Percentiles rank a stretch among this genome's conserved stretches.
phyloP scores from a whole-genome alignment of 2,888 invertebrate species.

The Nephrocerus scutellatus region DNA sequence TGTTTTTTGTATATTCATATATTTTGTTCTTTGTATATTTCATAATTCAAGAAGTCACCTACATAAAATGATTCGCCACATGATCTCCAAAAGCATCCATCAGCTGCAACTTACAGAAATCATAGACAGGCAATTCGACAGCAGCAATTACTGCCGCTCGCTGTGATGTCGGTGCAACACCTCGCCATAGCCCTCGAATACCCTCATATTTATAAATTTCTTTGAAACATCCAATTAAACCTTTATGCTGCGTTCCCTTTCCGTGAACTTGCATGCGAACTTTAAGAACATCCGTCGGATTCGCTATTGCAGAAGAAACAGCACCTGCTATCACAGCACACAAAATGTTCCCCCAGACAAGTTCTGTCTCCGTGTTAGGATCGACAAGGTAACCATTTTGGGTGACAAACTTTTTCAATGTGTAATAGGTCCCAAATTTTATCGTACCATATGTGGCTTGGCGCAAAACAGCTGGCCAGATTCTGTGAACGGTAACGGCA shows the following conservation, averaged over 20 bases:
- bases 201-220: constrained; percentile 82
- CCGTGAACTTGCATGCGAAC: constrained; percentile 80
- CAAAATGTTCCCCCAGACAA: constrained; percentile 62
- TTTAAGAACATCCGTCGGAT: constrained; percentile 93
- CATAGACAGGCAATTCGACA: constrained; percentile 90
- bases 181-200: constrained; percentile 78
- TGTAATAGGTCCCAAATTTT: constrained; percentile 93
- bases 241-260: constrained; percentile 52
- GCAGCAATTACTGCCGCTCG: constrained; percentile 89
- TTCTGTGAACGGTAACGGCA: constrained; percentile 57
- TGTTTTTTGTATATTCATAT: too few relatives aligned
- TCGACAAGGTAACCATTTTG: constrained; percentile 49
- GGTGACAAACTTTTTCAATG: constrained; percentile 66
- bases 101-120: constrained; percentile 75
- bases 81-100: constrained; percentile 67
- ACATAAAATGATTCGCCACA: constrained; percentile 80
- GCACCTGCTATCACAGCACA: constrained; percentile 69
- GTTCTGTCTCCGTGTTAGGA: constrained; percentile 49
- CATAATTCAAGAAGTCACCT: too few relatives aligned
- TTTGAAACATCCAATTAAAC: constrained; percentile 69
- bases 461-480: constrained; percentile 84
- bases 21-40: too few relatives aligned
- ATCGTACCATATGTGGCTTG: constrained; percentile 95
- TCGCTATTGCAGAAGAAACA: constrained; percentile 90
- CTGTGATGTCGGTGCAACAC: constrained; percentile 87